Conservation (phyloP, 1,140 invertebrate genomes). For the Eufriesea mexicana region DNA sequence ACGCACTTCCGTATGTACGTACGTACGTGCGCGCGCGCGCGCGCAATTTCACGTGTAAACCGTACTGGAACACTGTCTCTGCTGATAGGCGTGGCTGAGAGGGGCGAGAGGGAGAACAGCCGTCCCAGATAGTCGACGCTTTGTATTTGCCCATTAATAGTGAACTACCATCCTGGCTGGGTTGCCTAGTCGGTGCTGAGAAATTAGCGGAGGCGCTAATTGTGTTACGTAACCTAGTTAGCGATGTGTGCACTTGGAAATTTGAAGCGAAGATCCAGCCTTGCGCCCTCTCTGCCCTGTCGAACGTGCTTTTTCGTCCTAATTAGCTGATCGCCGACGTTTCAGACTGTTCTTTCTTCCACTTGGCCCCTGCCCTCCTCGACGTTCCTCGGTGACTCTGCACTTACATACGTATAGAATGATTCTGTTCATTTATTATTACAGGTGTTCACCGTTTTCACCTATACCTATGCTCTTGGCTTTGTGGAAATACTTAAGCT, state of each 20-base stretch:
- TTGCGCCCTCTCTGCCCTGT: neutral
- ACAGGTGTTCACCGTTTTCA: too few relatives aligned
- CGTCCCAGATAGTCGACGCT: conserved; percentile 75
- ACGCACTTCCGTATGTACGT: neutral
- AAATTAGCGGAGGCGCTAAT: conserved; percentile 79
- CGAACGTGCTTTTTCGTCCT: conserved; percentile 57
- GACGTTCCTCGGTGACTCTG: too few relatives aligned
- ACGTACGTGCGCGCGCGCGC: neutral
- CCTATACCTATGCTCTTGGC: too few relatives aligned
- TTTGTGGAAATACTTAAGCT: too few relatives aligned
- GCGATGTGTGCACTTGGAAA: conserved; percentile 74
- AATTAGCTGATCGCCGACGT: conserved; percentile 50
- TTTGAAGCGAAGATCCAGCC: conserved; percentile 65
- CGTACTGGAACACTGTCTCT: neutral
- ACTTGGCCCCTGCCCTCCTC: neutral
- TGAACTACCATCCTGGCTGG: conserved; percentile 75
- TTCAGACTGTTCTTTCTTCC: neutral
- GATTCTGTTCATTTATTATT: too few relatives aligned
- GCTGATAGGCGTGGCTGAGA: conserved; percentile 31
- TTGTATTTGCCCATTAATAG: conserved; percentile 81
- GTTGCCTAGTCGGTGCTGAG: conserved; percentile 74
- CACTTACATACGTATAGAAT: too few relatives aligned
- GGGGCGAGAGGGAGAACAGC: conserved; percentile 30
- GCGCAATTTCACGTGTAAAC: conserved; percentile 22
- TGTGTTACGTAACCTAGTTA: conserved; percentile 79